Conservation (phyloP, 1,140 invertebrate species). For the Caerostris extrusa region DNA sequence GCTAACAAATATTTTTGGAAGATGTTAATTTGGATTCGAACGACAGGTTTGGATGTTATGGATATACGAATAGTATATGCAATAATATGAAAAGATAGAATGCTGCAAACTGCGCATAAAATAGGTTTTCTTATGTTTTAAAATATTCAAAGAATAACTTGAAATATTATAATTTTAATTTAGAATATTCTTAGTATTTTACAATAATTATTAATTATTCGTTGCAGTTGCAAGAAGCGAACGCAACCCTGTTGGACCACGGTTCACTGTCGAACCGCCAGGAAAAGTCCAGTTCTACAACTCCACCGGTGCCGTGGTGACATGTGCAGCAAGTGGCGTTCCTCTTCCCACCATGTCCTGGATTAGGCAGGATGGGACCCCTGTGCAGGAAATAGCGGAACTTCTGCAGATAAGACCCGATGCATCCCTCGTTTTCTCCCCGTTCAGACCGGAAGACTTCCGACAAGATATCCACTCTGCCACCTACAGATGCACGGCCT, state of each 20-base stretch:
- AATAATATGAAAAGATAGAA: background rate
- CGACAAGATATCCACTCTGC: slow-evolving; percentile 95
- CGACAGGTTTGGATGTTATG: no score
- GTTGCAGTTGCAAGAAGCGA: slow-evolving; percentile 14
- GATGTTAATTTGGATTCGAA: no score
- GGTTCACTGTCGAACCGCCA: slow-evolving; percentile 95
- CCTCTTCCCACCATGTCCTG: slow-evolving; percentile 92
- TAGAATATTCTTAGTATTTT: background rate
- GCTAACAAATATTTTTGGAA: no score
- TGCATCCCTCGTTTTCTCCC: slow-evolving; percentile 81
- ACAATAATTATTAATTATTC: background rate
- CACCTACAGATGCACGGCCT: slow-evolving; percentile 94
- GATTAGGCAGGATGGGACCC: slow-evolving; percentile 83
- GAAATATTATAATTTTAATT: background rate
- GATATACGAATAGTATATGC: background rate
- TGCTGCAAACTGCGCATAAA: background rate
- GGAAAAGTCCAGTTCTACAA: slow-evolving; percentile 96
- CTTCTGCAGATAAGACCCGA: slow-evolving; percentile 86
- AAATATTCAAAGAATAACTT: background rate
- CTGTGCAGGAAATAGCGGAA: slow-evolving; percentile 85
- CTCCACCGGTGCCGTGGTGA: slow-evolving; percentile 94
- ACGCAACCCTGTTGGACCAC: slow-evolving; percentile 81
- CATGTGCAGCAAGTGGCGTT: slow-evolving; percentile 89
- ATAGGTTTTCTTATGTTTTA: background rate
- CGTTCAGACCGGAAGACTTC: slow-evolving; percentile 80